Evolutionary conservation across 1,140 invertebrate genomes (phyloP).

Genomic region (Pectinophora gossypiella): DNA sequence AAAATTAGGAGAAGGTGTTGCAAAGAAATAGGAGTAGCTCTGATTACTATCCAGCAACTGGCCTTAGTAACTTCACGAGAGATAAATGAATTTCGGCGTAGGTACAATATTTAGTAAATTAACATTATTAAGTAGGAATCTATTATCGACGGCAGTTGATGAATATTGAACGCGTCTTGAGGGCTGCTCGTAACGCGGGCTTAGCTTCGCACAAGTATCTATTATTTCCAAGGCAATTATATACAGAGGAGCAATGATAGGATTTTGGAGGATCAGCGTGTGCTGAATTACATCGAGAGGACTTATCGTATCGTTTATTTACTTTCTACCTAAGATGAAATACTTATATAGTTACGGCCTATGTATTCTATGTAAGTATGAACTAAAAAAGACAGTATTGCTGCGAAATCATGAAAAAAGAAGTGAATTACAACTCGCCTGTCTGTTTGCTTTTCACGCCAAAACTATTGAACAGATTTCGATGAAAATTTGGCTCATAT

Average conservation of each 20-base stretch:
- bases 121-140: slow-evolving; percentile 12
- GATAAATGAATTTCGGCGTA: neutral
- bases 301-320: slow-evolving; percentile 23
- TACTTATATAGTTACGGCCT: too few relatives aligned
- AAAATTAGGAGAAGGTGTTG: too few relatives aligned
- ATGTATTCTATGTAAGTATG: too few relatives aligned
- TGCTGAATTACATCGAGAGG: slow-evolving; percentile 26
- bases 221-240: slow-evolving; percentile 42
- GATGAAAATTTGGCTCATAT: too few relatives aligned
- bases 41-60: too few relatives aligned
- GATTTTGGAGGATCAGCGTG: slow-evolving; percentile 24
- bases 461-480: too few relatives aligned
- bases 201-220: slow-evolving; percentile 26
- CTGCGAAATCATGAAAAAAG: too few relatives aligned
- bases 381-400: too few relatives aligned
- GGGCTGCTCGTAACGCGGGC: slow-evolving; percentile 6
- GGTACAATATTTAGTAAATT: neutral
- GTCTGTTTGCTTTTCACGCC: too few relatives aligned
- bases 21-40: too few relatives aligned
- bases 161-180: slow-evolving; percentile 37
- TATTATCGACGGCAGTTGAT: slow-evolving; percentile 17
- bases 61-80: neutral
- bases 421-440: too few relatives aligned
- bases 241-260: slow-evolving; percentile 25
- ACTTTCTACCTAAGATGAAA: too few relatives aligned